Percentiles rank a stretch among this genome's conserved stretches.
phyloP scores from a whole-genome alignment of 2,797 vertebrate genomes.

The Melanotaenia parkinsoni region DNA sequence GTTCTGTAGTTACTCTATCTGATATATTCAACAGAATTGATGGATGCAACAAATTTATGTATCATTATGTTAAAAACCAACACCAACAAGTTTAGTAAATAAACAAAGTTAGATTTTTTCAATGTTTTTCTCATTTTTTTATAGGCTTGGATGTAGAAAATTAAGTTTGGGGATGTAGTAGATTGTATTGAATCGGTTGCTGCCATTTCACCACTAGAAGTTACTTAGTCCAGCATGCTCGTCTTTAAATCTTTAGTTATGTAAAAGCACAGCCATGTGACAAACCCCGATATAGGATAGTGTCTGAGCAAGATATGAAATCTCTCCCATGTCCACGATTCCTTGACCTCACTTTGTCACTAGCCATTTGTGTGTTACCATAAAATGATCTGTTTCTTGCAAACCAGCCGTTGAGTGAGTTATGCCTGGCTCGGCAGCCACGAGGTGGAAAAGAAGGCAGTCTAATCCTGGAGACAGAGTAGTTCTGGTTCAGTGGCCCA shows the following conservation, averaged over 20 bases:
- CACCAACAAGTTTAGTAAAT: background rate
- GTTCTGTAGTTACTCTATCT: background rate
- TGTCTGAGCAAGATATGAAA: conserved; percentile 52
- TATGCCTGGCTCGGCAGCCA: conserved; percentile 58
- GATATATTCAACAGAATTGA: too few relatives aligned
- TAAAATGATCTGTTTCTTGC: conserved; percentile 72
- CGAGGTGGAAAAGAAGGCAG: conserved; percentile 49
- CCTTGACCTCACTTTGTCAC: conserved; percentile 65
- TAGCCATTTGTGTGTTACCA: conserved; percentile 65
- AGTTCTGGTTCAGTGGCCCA: conserved; percentile 70
- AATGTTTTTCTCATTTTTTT: too few relatives aligned
- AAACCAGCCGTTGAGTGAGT: conserved; percentile 70
- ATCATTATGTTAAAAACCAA: background rate
- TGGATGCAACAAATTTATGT: background rate
- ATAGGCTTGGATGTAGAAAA: too few relatives aligned
- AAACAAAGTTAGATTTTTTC: too few relatives aligned
- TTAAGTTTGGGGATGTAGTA: too few relatives aligned
- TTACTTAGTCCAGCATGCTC: background rate
- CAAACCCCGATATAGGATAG: conserved; percentile 39
- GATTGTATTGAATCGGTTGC: background rate
- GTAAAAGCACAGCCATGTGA: conserved; percentile 30
- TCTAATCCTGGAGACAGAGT: conserved; percentile 58
- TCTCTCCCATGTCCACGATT: conserved; percentile 52
- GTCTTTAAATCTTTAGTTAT: conserved; percentile 5
- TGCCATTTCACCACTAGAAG: conserved; percentile 3